Base-by-base conservation (phyloP, 2,797 vertebrate genomes). In the Miopithecus talapoin region DNA sequence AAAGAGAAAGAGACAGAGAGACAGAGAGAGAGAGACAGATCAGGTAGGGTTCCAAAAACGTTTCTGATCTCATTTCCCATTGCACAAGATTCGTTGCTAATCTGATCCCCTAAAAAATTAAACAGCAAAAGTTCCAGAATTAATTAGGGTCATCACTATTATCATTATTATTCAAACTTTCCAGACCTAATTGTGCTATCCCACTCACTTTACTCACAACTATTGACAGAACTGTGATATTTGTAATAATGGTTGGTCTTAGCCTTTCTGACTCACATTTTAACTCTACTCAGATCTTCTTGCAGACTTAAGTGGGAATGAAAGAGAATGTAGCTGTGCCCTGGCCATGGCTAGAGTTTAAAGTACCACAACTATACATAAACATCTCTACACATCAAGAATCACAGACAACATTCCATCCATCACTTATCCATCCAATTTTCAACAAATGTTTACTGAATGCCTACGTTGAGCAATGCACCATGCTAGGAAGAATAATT, bases 121-220 rank as follows among this genome's bases (percentile, higher is more conserved):
- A 93, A 36, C 22, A 87, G 8, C n/a, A 21, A 55, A 70, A n/a
- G 24, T 85, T 87, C 26, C 8, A 95, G 36, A 78, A 86, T 70
- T 89, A 70, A 89, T 70, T 94, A 85, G 17, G 6, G 30, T 61
- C 81, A 17, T 64, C 50, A 86, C 61, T 83, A 36, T 84, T 85
- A 48, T 84, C 74, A 75, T 68, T 78, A 74, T 88, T 85, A 91
- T 95, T 91, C 61, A 96, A 91, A 90, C 85, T 91, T 75, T 50
- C 46, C 26, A 93, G 87, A 75, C 19, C 22, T 89, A 74, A 83
- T 74, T 16, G 6, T 36, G 41, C 46, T 33, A 70, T 78, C 85
- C 48, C 26, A 48, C 4, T 96, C 30, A 78, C 36, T 5, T 89
- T 92, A 86, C 92, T 95, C 24, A 80, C 1, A 92, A 85, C 17